Percentiles rank a stretch among this genome's conserved stretches.
phyloP scores from a whole-genome alignment of 1,140 invertebrate species.

The Tyrophagus putrescentiae region DNA sequence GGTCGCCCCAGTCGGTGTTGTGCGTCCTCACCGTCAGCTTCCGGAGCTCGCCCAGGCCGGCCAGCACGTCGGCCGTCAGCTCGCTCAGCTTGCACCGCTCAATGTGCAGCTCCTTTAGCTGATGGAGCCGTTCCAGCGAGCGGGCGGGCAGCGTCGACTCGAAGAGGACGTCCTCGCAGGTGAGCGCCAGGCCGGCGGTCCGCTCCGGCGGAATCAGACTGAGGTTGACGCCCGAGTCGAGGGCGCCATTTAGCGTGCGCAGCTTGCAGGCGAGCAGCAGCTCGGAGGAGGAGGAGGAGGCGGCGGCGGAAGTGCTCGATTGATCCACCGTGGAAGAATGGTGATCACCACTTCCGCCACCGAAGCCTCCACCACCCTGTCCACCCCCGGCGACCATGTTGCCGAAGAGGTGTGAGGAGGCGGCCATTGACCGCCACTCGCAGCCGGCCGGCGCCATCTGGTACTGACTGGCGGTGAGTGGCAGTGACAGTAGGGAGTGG shows the following conservation, averaged over 20 bases:
- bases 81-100: slow-evolving; percentile 62
- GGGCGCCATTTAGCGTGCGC: slow-evolving; percentile 22
- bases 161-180: slow-evolving; percentile 27
- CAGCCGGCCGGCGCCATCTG: slow-evolving; percentile 20
- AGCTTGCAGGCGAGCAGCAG: slow-evolving; percentile 24
- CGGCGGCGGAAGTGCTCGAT: slow-evolving; percentile 11
- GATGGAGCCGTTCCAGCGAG: slow-evolving; percentile 56
- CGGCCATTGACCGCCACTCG: slow-evolving; percentile 2
- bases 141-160: slow-evolving; percentile 32
- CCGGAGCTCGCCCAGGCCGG: slow-evolving; percentile 48
- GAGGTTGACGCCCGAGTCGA: slow-evolving; percentile 26
- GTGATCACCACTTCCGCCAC: background rate
- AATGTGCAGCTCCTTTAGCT: slow-evolving; percentile 50
- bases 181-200: slow-evolving; percentile 24
- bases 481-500: too few relatives aligned
- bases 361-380: slow-evolving; percentile 3
- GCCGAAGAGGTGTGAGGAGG: background rate
- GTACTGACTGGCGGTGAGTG: slow-evolving; percentile 19
- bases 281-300: background rate
- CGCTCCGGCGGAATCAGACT: slow-evolving; percentile 27
- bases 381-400: slow-evolving; percentile 9
- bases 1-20: slow-evolving; percentile 62
- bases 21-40: slow-evolving; percentile 52
- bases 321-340: background rate
- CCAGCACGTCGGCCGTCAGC: slow-evolving; percentile 50